Evolutionary conservation across 2,113 vertebrate genomes (phyloP), one percentile per base, ranked within the genome.

Genomic region (Malurus alboscapulatus): DNA sequence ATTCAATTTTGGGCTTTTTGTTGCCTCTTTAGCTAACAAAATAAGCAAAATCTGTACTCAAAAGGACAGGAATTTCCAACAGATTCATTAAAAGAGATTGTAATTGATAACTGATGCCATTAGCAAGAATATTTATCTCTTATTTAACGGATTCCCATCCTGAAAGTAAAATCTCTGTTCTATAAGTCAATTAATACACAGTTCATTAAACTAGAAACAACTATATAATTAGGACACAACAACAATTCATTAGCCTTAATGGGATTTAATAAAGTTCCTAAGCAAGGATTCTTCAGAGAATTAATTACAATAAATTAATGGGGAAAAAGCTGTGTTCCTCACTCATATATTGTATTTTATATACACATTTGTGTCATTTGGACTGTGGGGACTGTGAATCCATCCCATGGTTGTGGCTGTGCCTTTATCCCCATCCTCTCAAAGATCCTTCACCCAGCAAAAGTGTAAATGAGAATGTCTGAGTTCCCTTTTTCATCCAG

Each of bases 241-340:
- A 96, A 92, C 94, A 96, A 96, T 96, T 95, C 96, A 96, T 97
- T 96, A 96, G 87, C 63, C 88, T 96, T 96, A 94, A 95, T 95
- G 91, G 81, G 92, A 92, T 94, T 97, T 97, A 96, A 96, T 96
- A 92, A 94, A 96, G 90, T 95, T 93, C 68, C 86, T 65, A 91
- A 87, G 80, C 73, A 92, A 97, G 66, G 91, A 93, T 96, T 97
- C 90, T 94, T 81, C 69, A 69, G 95, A 96, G 94, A 91, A 95
- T 96, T 97, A 96, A 97, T 97, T 96, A 96, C 34, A 92, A 82
- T 88, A 42, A 84, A 76, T 69, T 91, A 93, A 96, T 93, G 79
- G 83, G 65, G 75, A 51, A 38, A 65, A 80, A 63, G 73, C 34
- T 81, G 50, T n/a, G 48, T 53, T 94, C 32, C 48, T 84, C 86